Percentiles rank a stretch among this genome's conserved stretches.
phyloP scores from a whole-genome alignment of 2,113 vertebrate species.

The Tragelaphus scriptus region DNA sequence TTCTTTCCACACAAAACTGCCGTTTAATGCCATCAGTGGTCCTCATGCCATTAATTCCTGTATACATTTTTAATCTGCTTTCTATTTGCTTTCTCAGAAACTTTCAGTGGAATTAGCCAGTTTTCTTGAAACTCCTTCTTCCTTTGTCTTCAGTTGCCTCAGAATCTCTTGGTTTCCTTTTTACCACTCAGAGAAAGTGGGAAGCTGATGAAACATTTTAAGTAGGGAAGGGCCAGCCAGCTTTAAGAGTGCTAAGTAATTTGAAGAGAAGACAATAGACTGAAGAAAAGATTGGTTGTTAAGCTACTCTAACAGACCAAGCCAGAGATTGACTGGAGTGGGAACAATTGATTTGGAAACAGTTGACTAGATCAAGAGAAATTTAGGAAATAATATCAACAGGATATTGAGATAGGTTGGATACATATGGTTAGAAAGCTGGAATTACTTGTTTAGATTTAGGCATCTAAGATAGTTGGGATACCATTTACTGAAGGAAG shows the following conservation, averaged over 20 bases:
- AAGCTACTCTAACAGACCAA: not conserved
- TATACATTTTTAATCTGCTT: not conserved
- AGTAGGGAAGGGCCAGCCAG: not conserved
- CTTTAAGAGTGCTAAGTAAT: not conserved
- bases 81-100: not conserved
- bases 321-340: not conserved
- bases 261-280: not conserved
- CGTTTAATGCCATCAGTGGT: not conserved
- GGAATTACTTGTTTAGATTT: not conserved
- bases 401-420: not conserved
- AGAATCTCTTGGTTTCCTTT: constrained; percentile 24
- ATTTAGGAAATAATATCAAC: not conserved
- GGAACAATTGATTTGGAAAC: not conserved
- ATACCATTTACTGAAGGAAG: not conserved
- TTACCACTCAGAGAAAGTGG: not conserved
- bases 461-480: not conserved
- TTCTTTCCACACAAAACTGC: not conserved
- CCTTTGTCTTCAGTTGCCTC: constrained; percentile 18
- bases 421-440: not conserved
- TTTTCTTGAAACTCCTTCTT: not conserved
- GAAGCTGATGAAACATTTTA: not conserved
- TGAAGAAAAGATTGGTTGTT: not conserved
- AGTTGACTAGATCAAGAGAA: not conserved
- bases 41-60: not conserved
- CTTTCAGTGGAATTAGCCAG: not conserved